These are phyloP conservation scores for Planiliza haematocheilus DNA, from an alignment of 2,113 vertebrate genomes.

Conservation along the genomic window DNA sequence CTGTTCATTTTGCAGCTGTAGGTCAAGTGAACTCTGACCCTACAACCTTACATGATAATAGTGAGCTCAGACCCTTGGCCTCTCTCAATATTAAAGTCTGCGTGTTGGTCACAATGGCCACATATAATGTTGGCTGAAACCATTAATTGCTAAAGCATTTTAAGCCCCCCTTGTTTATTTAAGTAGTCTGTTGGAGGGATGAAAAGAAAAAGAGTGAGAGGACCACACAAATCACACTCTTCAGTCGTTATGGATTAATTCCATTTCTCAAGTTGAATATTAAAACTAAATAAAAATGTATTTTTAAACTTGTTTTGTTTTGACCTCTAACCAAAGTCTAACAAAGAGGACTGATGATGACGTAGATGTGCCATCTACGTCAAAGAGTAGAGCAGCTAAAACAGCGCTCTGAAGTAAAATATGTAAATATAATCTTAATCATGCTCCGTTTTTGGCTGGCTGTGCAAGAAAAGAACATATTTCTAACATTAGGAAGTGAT, in stretches of 20 bases:
- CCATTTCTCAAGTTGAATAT: background rate
- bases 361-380: background rate
- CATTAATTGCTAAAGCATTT: slow-evolving; percentile 33
- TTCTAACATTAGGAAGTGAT: background rate
- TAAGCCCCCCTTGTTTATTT: slow-evolving; percentile 12
- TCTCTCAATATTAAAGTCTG: slow-evolving; percentile 57
- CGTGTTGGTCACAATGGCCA: slow-evolving; percentile 59
- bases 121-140: slow-evolving; percentile 36
- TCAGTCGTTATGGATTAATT: too few species aligned
- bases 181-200: background rate
- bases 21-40: slow-evolving; percentile 77
- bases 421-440: background rate
- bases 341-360: background rate
- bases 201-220: too few species aligned
- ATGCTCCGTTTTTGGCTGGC: background rate
- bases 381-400: background rate
- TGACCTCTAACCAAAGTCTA: background rate
- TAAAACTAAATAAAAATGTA: background rate
- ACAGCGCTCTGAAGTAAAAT: background rate
- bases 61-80: slow-evolving; percentile 68
- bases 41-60: slow-evolving; percentile 55
- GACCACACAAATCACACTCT: too few species aligned
- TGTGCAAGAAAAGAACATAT: background rate
- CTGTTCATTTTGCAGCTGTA: slow-evolving; percentile 68
- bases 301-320: slow-evolving; percentile 4